These are phyloP conservation scores for Eclectus roratus DNA, from an alignment of 2,113 vertebrate species.

Conservation along the genomic window DNA sequence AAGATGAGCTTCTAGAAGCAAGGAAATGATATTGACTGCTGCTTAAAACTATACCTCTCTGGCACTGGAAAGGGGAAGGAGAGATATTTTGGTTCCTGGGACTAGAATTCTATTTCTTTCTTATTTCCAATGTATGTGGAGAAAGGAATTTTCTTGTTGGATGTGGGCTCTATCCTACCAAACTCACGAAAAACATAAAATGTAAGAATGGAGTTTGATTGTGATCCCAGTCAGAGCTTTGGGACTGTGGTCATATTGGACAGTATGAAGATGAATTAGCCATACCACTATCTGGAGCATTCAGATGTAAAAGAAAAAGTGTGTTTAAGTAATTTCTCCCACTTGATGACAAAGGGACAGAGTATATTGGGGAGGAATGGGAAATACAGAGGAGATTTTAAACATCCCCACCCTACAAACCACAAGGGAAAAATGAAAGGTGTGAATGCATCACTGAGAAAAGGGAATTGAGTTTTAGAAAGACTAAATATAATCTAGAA, in stretches of 20 bases:
- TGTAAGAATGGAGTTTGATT: not conserved
- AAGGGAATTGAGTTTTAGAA: not conserved
- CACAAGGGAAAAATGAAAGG: not conserved
- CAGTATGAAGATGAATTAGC: not conserved
- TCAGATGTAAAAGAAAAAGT: not conserved
- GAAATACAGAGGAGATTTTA: not conserved
- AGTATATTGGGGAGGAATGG: fast-evolving
- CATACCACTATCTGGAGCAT: not conserved
- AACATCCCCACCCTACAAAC: not conserved
- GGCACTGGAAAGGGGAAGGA: not conserved
- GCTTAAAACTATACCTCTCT: not conserved
- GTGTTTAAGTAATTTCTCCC: not conserved
- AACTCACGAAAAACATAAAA: not conserved
- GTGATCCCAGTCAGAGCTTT: not conserved
- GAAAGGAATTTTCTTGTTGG: not conserved
- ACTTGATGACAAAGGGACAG: not conserved
- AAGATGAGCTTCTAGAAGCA: not conserved
- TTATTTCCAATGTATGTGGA: not conserved
- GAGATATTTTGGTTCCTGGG: not conserved
- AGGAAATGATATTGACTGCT: not conserved
- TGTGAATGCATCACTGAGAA: not conserved
- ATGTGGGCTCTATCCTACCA: not conserved
- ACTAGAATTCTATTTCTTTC: not conserved
- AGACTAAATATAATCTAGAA: not conserved
- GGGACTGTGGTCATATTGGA: not conserved